Base-by-base conservation (phyloP, 2,113 vertebrate species). In the Eulacestoma nigropectus region DNA sequence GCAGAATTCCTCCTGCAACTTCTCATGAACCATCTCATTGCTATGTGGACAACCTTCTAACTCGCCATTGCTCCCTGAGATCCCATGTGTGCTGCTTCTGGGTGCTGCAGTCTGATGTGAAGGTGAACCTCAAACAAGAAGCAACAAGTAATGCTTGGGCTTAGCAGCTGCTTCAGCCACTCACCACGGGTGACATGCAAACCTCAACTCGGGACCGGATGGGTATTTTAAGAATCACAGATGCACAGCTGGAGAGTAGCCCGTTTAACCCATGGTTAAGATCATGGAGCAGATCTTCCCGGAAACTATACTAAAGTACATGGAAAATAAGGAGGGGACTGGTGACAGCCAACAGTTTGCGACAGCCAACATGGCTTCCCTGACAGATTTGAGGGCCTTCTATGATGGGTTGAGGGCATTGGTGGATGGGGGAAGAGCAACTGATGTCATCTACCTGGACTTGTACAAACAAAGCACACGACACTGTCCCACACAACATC, bases 131-230 rank as follows among this genome's bases (percentile, higher is more conserved):
- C 73, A 49, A 56, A 64, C 22, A 84, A 67, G 80, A 65, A 80
- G 13, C 6, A 7, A 65, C 7, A 50, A 80, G 49, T 47, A 83
- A 78, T 30, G 39, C 72, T 68, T 86, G 68, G 70, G 90, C 47
- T 74, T 67, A 70, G 76, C 97, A 97, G 95, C 94, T 97, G 96
- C 89, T 96, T 82, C 93, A 94, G 90, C 94, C 96, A 96, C 81
- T 96, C 94, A 97, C 53, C 30, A 27, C 6, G 52, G 74, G 33
- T 89, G 80, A 90, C 16, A 92, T 4, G 29, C 60, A 95, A 89
- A 75, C 60, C 57, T 86, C 49, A 72, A 0, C 1, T 49, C 3
- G 3, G 46, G 42, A 83, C 57, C 21, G 33, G 33, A 56, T 25
- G 80, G 42, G 39, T 85, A 86, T 96, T 97, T 95, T 95, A 95